These are phyloP conservation scores for Brachylomia viminalis DNA, from an alignment of 2,888 invertebrate species.

Conservation along the genomic window DNA sequence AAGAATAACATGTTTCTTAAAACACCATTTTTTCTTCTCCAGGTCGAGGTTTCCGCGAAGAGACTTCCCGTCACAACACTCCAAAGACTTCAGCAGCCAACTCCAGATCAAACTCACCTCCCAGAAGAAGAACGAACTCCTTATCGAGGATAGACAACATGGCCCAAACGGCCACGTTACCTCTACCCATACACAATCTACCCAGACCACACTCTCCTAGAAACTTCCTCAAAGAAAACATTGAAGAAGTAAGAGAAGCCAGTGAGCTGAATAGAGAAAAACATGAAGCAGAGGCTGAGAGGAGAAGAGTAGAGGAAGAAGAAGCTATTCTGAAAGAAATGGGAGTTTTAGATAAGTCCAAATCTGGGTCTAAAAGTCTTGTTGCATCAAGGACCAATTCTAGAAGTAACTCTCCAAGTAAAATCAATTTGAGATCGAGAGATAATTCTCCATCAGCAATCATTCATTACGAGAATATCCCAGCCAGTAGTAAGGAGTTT, in stretches of 20 bases:
- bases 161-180: slow-evolving; percentile 82
- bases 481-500: slow-evolving; percentile 74
- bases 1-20: too few relatives aligned
- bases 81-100: slow-evolving; percentile 86
- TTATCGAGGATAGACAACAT: slow-evolving; percentile 85
- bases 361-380: slow-evolving; percentile 66
- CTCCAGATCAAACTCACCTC: slow-evolving; percentile 86
- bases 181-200: slow-evolving; percentile 74
- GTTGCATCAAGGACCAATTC: slow-evolving; percentile 75
- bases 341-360: slow-evolving; percentile 83
- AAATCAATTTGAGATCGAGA: slow-evolving; percentile 83
- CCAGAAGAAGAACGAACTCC: slow-evolving; percentile 84
- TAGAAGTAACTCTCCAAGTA: slow-evolving; percentile 84
- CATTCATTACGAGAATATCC: slow-evolving; percentile 79
- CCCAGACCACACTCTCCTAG: slow-evolving; percentile 84
- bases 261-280: slow-evolving; percentile 88
- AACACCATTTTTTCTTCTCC: slow-evolving; percentile 31
- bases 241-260: slow-evolving; percentile 86
- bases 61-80: slow-evolving; percentile 90
- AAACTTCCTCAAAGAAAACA: slow-evolving; percentile 88
- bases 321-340: slow-evolving; percentile 87
- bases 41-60: slow-evolving; percentile 90
- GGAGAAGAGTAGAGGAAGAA: slow-evolving; percentile 85
- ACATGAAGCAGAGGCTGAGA: slow-evolving; percentile 86
- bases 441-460: slow-evolving; percentile 86